These are phyloP conservation scores for Morpho helenor DNA, from an alignment of 2,888 invertebrate genomes.

Conservation along the genomic window DNA sequence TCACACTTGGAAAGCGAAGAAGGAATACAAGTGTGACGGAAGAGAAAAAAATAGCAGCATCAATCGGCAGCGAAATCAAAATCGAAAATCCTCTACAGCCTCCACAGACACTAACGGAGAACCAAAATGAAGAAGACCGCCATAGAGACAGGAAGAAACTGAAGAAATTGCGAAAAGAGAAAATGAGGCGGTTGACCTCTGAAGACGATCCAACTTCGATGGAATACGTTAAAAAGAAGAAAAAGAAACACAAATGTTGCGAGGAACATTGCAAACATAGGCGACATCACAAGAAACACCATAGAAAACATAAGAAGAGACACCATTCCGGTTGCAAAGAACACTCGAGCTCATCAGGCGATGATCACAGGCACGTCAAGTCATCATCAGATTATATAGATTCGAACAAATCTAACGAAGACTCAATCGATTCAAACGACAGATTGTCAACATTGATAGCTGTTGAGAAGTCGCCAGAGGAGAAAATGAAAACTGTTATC, in stretches of 20 bases:
- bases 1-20: slow-evolving; percentile 87
- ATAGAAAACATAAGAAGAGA: slow-evolving; percentile 88
- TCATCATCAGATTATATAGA: slow-evolving; percentile 63
- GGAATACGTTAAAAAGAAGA: slow-evolving; percentile 81
- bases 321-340: slow-evolving; percentile 79
- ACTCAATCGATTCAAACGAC: slow-evolving; percentile 61
- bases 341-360: slow-evolving; percentile 71
- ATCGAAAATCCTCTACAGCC: slow-evolving; percentile 31
- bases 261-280: slow-evolving; percentile 85
- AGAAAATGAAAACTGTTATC: slow-evolving; percentile 66
- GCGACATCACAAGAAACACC: slow-evolving; percentile 87
- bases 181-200: slow-evolving; percentile 67
- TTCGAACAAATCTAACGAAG: slow-evolving; percentile 70
- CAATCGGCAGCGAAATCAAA: slow-evolving; percentile 41
- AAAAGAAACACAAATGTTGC: slow-evolving; percentile 83
- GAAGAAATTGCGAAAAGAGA: slow-evolving; percentile 84
- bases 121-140: slow-evolving; percentile 56
- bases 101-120: slow-evolving; percentile 25
- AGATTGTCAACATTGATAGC: slow-evolving; percentile 57
- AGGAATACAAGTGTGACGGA: slow-evolving; percentile 81
- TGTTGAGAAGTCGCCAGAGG: slow-evolving; percentile 60
- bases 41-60: slow-evolving; percentile 65
- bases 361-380: slow-evolving; percentile 68
- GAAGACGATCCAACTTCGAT: slow-evolving; percentile 59
- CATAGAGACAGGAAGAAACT: slow-evolving; percentile 82